Percentiles rank a stretch among this genome's conserved stretches.
phyloP scores from a whole-genome alignment of 2,113 vertebrate genomes.

The Hepsetus odoe region DNA sequence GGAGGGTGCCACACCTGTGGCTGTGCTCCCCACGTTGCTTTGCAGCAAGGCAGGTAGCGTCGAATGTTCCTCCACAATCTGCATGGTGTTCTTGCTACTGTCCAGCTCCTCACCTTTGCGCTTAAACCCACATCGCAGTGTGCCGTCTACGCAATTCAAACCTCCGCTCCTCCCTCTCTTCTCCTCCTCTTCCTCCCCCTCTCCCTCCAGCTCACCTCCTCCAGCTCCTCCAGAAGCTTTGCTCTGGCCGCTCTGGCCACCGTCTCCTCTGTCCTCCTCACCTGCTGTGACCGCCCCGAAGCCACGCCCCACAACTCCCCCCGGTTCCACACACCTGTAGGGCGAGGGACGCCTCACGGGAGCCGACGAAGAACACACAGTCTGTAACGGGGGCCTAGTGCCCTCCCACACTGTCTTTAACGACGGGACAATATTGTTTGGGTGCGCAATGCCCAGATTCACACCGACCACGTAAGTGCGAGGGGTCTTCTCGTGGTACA shows the following conservation, averaged over 20 bases:
- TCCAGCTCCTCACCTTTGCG: slow-evolving; percentile 84
- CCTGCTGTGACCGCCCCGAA: neutral
- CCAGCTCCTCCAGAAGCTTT: slow-evolving; percentile 46
- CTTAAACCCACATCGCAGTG: slow-evolving; percentile 88
- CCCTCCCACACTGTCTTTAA: slow-evolving; percentile 74
- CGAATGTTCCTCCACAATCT: slow-evolving; percentile 92
- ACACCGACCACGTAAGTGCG: slow-evolving; percentile 88
- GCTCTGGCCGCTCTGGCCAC: slow-evolving; percentile 44
- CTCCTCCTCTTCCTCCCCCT: slow-evolving; percentile 39
- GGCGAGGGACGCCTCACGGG: slow-evolving; percentile 72
- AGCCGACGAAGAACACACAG: slow-evolving; percentile 78
- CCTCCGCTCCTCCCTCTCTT: slow-evolving; percentile 59
- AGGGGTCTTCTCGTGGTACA: slow-evolving; percentile 86
- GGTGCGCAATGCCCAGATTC: slow-evolving; percentile 86
- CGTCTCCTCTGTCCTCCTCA: slow-evolving; percentile 30
- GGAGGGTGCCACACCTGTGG: slow-evolving; percentile 68
- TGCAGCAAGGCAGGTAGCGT: slow-evolving; percentile 92
- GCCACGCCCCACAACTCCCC: slow-evolving; percentile 47
- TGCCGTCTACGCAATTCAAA: slow-evolving; percentile 71
- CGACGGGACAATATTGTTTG: slow-evolving; percentile 79
- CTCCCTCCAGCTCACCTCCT: slow-evolving; percentile 51
- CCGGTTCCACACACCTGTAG: slow-evolving; percentile 50
- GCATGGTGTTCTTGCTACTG: slow-evolving; percentile 80
- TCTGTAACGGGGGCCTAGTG: slow-evolving; percentile 77
- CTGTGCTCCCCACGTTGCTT: slow-evolving; percentile 81